A percentile compares a stretch with the other conserved stretches of the same genome.
Conservation (phyloP, 2,113 vertebrate genomes). For the Dendrocopos noguchii region DNA sequence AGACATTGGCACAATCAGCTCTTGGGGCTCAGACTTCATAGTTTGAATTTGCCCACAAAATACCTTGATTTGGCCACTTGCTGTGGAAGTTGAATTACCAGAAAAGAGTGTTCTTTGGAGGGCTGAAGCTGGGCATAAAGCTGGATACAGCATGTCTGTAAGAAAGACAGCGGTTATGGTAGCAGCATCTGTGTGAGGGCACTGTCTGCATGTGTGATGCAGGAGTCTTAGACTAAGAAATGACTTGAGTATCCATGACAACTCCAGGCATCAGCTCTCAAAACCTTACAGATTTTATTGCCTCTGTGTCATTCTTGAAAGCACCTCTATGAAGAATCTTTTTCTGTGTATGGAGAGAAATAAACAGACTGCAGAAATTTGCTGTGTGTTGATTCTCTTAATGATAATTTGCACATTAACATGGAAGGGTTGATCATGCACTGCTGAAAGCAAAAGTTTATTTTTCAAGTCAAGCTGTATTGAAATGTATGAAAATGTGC, state of each 20-base stretch:
- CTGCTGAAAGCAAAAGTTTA: background rate
- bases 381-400: background rate
- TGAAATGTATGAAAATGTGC: background rate
- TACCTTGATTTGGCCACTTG: background rate
- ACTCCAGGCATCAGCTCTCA: background rate
- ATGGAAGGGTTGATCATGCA: background rate
- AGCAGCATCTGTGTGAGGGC: background rate
- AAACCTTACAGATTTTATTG: background rate
- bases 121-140: background rate
- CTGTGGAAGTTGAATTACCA: background rate
- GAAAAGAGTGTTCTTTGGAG: background rate
- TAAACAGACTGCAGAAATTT: background rate
- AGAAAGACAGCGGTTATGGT: background rate
- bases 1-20: background rate
- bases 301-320: background rate
- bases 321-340: background rate
- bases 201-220: background rate
- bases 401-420: background rate
- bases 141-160: background rate
- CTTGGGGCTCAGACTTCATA: rapidly evolving
- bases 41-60: background rate
- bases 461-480: constrained; percentile 1
- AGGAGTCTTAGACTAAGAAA: background rate
- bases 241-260: background rate
- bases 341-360: background rate